These are phyloP conservation scores for Sus cebifrons DNA, from an alignment of 2,797 vertebrate species.

Conservation along the genomic window DNA sequence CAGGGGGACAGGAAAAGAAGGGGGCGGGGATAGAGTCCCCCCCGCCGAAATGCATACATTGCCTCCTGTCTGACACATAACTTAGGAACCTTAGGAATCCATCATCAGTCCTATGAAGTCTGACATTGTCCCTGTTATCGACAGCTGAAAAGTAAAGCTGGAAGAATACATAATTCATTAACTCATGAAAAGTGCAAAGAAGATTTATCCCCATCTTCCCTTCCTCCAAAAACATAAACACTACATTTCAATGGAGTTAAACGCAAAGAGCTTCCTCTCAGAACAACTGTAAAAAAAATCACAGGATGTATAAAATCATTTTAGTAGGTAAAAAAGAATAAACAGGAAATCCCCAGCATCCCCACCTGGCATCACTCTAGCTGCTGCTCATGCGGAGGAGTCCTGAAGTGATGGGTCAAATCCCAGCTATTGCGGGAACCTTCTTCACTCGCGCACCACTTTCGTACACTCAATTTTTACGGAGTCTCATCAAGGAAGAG, in stretches of 20 bases:
- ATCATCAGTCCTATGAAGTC: not conserved
- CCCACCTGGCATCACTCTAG: constrained; percentile 44
- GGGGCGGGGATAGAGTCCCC: not conserved
- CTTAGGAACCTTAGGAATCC: not conserved
- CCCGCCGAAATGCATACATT: no score
- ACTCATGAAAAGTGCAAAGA: not conserved
- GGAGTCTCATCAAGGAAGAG: not conserved
- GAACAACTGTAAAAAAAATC: constrained; percentile 55
- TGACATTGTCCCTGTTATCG: not conserved
- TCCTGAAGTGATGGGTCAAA: not conserved
- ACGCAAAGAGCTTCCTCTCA: constrained; percentile 58
- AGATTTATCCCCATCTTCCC: not conserved
- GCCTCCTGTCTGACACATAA: not conserved
- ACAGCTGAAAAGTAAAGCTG: not conserved
- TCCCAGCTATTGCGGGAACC: not conserved
- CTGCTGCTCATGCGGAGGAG: not conserved
- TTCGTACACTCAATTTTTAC: not conserved
- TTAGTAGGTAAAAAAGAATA: constrained; percentile 65
- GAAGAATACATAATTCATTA: not conserved
- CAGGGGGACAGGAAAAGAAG: not conserved
- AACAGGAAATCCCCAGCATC: constrained; percentile 76
- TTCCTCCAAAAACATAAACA: constrained; percentile 39
- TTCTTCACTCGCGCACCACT: not conserved
- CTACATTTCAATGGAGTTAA: constrained; percentile 38
- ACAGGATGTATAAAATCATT: constrained; percentile 74